Base-by-base conservation (phyloP, 2,113 vertebrate species). In the Paramormyrops kingsleyae region DNA sequence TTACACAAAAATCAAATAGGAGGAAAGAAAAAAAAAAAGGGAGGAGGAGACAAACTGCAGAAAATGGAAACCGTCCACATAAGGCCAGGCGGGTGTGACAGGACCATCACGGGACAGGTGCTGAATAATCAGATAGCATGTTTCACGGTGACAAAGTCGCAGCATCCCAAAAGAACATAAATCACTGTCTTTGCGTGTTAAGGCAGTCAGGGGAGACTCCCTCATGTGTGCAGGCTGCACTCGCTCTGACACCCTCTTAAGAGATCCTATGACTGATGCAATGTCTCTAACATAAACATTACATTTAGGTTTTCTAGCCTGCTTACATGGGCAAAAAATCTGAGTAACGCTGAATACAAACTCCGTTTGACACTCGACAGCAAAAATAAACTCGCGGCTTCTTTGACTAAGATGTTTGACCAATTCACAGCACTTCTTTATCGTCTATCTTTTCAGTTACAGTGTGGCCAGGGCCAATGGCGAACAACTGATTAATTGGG, bases 1-100 rank as follows among this genome's bases (percentile, higher is more conserved):
- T 86, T 50, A 83, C 59, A 86, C 70, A 92, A 49, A 88, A 90
- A 12, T 21, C 42, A 90, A 5, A 86, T 5, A 19, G 13, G n/a
- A 5, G 42, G 47, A 27, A 27, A 66, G 59, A 3, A 13, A 27
- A 3, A 5, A 53, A 17, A 15, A 42, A 3, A 5, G 50, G 12
- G 53, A 31, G 39, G 70, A 62, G 9, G 7, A 15, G 47, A 70
- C 35, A 21, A 87, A 44, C n/a, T 15, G 17, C 44, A 86, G 66
- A 88, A 50, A 66, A 80, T 21, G 83, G 83, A 49, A 89, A 52
- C n/a, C 42, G 27, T 44, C 44, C 39, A 35, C 35, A 53, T 35
- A 88, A 27, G 42, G 17, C 4, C 10, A 46, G 52, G 53, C 4
- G 31, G 19, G 10, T 44, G 24, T 27, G 24, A 50, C 46, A 85